Percentiles rank a stretch among this genome's conserved stretches.
Evolutionary conservation across 2,888 invertebrate genomes (phyloP).

Genomic region (Pristionchus arcanus): DNA sequence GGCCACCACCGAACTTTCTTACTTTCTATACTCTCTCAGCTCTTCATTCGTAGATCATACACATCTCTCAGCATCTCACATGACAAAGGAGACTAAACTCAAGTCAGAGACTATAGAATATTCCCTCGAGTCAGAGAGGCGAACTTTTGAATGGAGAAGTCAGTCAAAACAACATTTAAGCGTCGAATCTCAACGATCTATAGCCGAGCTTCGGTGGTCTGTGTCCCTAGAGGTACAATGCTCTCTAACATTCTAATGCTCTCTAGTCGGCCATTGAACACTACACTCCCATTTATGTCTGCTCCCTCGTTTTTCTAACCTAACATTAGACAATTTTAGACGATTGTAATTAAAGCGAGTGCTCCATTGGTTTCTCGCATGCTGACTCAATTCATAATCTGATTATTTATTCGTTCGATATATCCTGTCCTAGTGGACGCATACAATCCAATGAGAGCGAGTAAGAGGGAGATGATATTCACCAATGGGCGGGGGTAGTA

Average conservation of each 20-base stretch:
- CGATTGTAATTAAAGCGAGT: too few relatives aligned
- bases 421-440: not conserved
- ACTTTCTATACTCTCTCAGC: too few relatives aligned
- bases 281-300: too few relatives aligned
- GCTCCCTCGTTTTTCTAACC: too few relatives aligned
- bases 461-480: constrained; percentile 6
- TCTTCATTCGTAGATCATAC: not conserved
- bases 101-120: not conserved
- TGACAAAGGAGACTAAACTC: not conserved
- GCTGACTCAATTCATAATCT: not conserved
- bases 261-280: not conserved
- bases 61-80: not conserved
- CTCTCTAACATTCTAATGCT: not conserved
- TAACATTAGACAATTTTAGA: too few relatives aligned
- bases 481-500: not conserved
- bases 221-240: not conserved
- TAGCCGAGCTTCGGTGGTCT: not conserved
- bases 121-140: not conserved
- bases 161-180: constrained; percentile 8
- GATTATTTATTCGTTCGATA: not conserved
- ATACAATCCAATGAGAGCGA: constrained; percentile 2
- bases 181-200: not conserved
- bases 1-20: too few relatives aligned
- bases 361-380: too few relatives aligned
- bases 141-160: not conserved